Evolutionary conservation across 2,888 invertebrate species (phyloP).

Genomic region (Chorisops tibialis): DNA sequence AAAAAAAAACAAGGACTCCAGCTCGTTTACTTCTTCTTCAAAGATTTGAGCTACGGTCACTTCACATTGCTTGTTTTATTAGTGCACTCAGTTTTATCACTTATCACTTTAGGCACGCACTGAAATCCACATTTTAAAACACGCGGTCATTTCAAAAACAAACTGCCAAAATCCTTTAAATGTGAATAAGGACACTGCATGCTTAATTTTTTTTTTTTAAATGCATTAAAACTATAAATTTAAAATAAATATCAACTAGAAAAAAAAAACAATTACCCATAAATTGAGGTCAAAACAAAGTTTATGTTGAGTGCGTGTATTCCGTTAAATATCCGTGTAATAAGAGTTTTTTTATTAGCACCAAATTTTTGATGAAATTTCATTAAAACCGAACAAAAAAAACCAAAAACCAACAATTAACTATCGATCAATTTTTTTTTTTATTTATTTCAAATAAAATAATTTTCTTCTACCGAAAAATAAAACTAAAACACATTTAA

Average conservation of each 20-base stretch:
- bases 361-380: conserved; percentile 11
- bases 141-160: no score
- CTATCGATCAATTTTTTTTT: background rate
- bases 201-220: no score
- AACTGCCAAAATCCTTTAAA: no score
- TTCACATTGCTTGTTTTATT: no score
- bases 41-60: no score
- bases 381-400: background rate
- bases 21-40: no score
- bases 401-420: background rate
- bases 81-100: no score
- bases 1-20: no score
- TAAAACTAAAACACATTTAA: background rate
- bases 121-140: no score
- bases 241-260: background rate
- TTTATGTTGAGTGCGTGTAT: conserved; percentile 7
- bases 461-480: background rate
- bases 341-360: conserved; percentile 12
- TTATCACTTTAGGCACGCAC: no score
- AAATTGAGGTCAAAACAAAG: conserved; percentile 3
- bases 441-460: background rate
- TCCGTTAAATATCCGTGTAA: conserved; percentile 12
- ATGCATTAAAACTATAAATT: no score
- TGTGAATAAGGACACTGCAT: no score
- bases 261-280: conserved; percentile 5